phyloP scores from a whole-genome alignment of 2,888 invertebrate species.

The Mimas tiliae region DNA sequence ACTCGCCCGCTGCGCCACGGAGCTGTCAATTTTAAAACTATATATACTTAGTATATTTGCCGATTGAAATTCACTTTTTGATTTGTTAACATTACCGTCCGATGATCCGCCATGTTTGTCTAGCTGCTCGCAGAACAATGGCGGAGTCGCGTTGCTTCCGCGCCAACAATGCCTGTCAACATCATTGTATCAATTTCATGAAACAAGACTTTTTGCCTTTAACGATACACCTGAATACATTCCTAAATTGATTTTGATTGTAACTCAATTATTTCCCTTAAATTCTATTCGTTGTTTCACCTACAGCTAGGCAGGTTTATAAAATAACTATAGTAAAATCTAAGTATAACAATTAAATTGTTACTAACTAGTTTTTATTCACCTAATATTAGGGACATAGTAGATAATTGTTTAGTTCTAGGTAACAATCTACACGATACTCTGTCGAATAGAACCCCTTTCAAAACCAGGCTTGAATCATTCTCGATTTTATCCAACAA shows the following conservation, averaged over 20 bases:
- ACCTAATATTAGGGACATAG: too few relatives aligned
- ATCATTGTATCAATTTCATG: slow-evolving; percentile 28
- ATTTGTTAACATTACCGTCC: slow-evolving; percentile 25
- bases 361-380: too few relatives aligned
- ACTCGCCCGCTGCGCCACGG: too few relatives aligned
- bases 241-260: not conserved
- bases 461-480: too few relatives aligned
- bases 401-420: too few relatives aligned
- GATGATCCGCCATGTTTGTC: slow-evolving; percentile 23
- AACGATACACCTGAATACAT: slow-evolving; percentile 19
- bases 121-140: slow-evolving; percentile 30
- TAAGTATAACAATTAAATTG: not conserved
- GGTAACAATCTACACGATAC: too few relatives aligned
- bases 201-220: slow-evolving; percentile 14
- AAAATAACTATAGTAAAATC: not conserved
- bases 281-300: not conserved
- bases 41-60: too few relatives aligned
- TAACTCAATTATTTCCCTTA: not conserved
- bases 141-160: slow-evolving; percentile 26
- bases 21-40: too few relatives aligned
- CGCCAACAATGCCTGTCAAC: slow-evolving; percentile 29
- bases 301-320: not conserved
- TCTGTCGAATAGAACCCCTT: too few relatives aligned
- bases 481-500: not conserved
- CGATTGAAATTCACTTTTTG: slow-evolving; percentile 20